Evolutionary conservation across 2,797 vertebrate genomes (phyloP), one percentile per base, ranked within the genome.

Genomic region (Urosaurus nigricauda): DNA sequence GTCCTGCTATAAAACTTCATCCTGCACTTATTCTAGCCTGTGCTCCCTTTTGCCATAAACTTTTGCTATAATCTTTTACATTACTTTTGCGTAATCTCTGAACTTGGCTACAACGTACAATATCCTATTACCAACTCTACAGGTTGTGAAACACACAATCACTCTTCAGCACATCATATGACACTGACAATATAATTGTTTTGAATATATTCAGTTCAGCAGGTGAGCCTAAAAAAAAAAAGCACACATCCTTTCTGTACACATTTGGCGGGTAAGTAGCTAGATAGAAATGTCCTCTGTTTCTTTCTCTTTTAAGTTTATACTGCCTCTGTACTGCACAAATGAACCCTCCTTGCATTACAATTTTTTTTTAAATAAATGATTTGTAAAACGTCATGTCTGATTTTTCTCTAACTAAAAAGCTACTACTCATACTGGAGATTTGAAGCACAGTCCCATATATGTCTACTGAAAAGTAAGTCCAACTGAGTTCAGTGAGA

Each of bases 321-420:
- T 73, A 37, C 3, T 73, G 35, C 43, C 35, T 75, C 7, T 75
- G 35, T 74, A 26, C 7, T 63, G 26, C 0, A 63, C 63, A 65
- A 5, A 19, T 65, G 0, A 37, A 43, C 12, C 35, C 58, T 4
- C 17, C 4, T 65, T 43, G 37, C 6, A 68, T 43, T 83, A 32
- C 35, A 8, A 81, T 60, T 8, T 75, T 60, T 8, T 75, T 29
- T 65, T 7, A 58, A 6, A 13, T 51, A 51, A 8, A 26, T 37
- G 21, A 85, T 43, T 56, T n/a, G 5, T 63, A 43, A 85, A 85
- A 65, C 32, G 13, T 3, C 58, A 65, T 21, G 8, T 14, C 11
- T 40, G 81, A 35, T 58, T 86, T 70, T 12, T 92, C 91, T 93
- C 87, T 85, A 91, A 91, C 83, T 53, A 68, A 87, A 68, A 91